phyloP scores from a whole-genome alignment of 2,113 vertebrate genomes.

The Sialia sialis region DNA sequence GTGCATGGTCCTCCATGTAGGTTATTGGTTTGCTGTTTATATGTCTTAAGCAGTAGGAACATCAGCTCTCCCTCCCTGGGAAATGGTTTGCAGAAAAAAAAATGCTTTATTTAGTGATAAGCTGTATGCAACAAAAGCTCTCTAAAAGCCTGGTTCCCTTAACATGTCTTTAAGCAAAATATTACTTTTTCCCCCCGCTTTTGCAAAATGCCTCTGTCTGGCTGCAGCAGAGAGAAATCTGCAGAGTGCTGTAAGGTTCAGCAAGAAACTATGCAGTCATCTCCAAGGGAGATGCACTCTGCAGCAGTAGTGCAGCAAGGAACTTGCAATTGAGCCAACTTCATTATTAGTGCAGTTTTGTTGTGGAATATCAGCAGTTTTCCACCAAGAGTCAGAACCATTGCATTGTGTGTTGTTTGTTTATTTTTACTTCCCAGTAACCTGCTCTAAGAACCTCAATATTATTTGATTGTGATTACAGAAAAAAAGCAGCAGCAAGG shows the following conservation, averaged over 20 bases:
- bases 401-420: neutral
- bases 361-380: neutral
- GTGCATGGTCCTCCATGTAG: accelerated
- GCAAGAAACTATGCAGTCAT: neutral
- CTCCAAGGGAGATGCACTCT: neutral
- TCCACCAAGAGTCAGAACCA: neutral
- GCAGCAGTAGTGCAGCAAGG: neutral
- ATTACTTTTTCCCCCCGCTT: accelerated
- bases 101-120: neutral
- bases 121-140: neutral
- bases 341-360: accelerated
- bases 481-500: neutral
- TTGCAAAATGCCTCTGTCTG: neutral
- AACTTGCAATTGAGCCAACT: neutral
- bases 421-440: neutral
- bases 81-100: neutral
- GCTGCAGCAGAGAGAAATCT: neutral
- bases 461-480: neutral
- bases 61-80: neutral
- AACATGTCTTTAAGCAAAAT: neutral
- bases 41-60: neutral
- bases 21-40: neutral
- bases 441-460: neutral
- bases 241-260: neutral
- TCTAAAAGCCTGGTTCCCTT: neutral